Conservation (phyloP, 2,113 vertebrate species). For the Merops nubicus region DNA sequence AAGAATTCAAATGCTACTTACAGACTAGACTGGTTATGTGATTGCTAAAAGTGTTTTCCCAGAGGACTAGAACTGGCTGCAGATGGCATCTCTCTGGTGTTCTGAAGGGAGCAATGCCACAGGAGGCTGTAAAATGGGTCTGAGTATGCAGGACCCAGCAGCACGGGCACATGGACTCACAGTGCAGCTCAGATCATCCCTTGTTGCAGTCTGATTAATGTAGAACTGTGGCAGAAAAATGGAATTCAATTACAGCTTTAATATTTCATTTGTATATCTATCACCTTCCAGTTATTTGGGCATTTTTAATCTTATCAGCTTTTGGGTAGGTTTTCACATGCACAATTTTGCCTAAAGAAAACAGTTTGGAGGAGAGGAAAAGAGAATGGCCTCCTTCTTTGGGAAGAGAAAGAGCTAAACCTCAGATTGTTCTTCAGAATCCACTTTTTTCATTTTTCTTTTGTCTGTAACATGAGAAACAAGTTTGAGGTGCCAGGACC, state of each 20-base stretch:
- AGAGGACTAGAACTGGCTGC: not conserved
- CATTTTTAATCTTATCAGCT: not conserved
- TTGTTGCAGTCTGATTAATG: not conserved
- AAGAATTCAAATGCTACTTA: not conserved
- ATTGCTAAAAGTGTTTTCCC: not conserved
- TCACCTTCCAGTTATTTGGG: not conserved
- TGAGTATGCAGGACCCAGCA: accelerated
- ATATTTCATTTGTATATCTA: not conserved
- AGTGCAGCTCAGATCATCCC: not conserved
- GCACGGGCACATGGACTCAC: accelerated
- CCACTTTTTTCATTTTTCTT: not conserved
- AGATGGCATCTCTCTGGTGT: not conserved
- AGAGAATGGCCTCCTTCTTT: not conserved
- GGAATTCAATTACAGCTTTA: not conserved
- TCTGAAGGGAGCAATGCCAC: not conserved
- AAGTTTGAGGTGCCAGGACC: not conserved
- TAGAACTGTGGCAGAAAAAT: not conserved
- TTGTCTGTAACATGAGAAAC: not conserved
- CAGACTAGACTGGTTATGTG: not conserved
- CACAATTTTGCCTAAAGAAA: not conserved
- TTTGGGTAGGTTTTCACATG: not conserved
- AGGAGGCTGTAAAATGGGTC: not conserved
- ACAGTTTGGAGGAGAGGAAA: not conserved
- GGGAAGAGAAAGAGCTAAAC: not conserved
- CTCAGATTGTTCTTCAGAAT: not conserved